Percentiles rank a stretch among this genome's conserved stretches.
Evolutionary conservation across 2,888 invertebrate species (phyloP).

Genomic region (Erebia aethiops): DNA sequence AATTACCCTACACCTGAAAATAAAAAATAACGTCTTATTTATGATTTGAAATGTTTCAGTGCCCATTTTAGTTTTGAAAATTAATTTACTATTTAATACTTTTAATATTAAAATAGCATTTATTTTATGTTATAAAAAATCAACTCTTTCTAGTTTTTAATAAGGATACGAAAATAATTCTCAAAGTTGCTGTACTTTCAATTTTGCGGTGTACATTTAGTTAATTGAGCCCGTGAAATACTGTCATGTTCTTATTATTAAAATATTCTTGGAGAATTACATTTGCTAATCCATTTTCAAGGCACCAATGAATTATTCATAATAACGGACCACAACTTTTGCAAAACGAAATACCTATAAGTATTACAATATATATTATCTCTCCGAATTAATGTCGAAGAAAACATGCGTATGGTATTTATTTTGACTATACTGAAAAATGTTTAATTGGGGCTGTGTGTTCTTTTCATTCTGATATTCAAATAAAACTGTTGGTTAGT

Average conservation of each 20-base stretch:
- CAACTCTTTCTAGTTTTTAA: neutral
- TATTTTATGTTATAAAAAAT: too few relatives aligned
- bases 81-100: too few relatives aligned
- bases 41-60: too few relatives aligned
- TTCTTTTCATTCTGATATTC: too few relatives aligned
- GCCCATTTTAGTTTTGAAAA: too few relatives aligned
- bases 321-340: constrained; percentile 24
- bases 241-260: constrained; percentile 26
- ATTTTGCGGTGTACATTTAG: constrained; percentile 18
- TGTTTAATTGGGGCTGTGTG: too few relatives aligned
- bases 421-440: neutral
- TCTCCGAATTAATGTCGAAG: constrained; percentile 26
- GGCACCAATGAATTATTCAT: constrained; percentile 36
- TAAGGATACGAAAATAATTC: constrained; percentile 15
- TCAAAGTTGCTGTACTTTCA: constrained; percentile 4
- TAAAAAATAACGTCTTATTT: too few relatives aligned
- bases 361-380: too few relatives aligned
- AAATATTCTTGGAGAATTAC: constrained; percentile 32
- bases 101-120: too few relatives aligned
- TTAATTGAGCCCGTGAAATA: constrained; percentile 28
- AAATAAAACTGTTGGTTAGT: too few relatives aligned
- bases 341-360: constrained; percentile 23
- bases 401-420: constrained; percentile 8
- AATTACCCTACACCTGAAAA: too few relatives aligned
- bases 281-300: constrained; percentile 31